These are phyloP conservation scores for Itoplectis maculator DNA, from an alignment of 2,888 invertebrate species.

Conservation along the genomic window DNA sequence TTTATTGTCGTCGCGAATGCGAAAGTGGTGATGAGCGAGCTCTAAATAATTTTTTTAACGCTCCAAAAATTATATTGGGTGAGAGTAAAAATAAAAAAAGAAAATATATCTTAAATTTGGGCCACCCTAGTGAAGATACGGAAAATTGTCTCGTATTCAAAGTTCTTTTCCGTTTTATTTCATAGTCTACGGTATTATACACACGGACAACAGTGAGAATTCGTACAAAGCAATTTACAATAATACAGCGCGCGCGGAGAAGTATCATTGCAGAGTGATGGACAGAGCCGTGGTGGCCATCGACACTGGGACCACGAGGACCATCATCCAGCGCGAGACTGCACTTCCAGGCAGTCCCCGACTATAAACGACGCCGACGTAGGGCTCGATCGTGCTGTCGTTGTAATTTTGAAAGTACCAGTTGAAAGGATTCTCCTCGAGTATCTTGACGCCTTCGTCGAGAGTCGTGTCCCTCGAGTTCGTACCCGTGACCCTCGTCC, in stretches of 20 bases:
- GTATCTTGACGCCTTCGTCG: constrained; percentile 85
- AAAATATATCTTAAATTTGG: too few species aligned
- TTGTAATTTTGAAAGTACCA: constrained; percentile 96
- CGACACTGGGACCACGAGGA: too few species aligned
- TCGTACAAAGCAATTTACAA: constrained; percentile 31
- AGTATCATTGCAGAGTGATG: constrained; percentile 4
- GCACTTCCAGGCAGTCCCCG: neutral
- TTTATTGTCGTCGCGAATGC: neutral
- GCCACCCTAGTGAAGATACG: too few species aligned
- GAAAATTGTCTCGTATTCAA: neutral
- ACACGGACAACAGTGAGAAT: neutral
- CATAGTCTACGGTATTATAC: constrained; percentile 14
- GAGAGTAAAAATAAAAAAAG: too few species aligned
- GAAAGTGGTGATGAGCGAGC: too few species aligned
- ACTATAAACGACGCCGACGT: constrained; percentile 80
- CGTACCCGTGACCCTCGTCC: neutral
- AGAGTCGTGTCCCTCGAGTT: constrained; percentile 42
- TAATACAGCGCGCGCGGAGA: neutral
- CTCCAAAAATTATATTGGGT: too few species aligned
- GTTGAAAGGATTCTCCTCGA: constrained; percentile 87
- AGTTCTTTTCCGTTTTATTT: constrained; percentile 3
- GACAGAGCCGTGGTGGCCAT: constrained; percentile 15
- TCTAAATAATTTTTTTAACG: too few species aligned
- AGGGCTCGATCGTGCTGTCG: constrained; percentile 86
- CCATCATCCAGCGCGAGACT: too few species aligned